Conservation (phyloP, 2,113 vertebrate genomes). For the Strix uralensis region DNA sequence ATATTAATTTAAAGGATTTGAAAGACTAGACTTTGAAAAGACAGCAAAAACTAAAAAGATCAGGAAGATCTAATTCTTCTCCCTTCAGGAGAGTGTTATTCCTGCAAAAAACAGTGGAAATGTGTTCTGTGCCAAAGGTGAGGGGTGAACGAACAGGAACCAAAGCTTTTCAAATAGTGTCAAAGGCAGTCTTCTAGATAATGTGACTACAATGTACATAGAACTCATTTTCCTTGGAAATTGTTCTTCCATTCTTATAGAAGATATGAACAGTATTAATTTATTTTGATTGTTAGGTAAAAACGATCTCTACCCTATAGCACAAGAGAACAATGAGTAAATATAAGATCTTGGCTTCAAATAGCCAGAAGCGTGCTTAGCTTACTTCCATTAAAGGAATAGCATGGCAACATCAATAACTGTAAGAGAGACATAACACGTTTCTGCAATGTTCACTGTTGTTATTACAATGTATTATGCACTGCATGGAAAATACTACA, state of each 20-base stretch:
- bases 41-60: neutral
- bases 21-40: neutral
- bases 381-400: constrained; percentile 11
- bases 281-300: neutral
- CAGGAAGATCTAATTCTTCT: neutral
- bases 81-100: neutral
- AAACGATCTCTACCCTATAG: neutral
- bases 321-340: neutral
- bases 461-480: neutral
- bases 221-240: neutral
- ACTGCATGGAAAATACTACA: neutral
- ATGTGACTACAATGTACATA: neutral
- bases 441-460: neutral
- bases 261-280: neutral
- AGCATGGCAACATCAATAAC: neutral
- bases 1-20: neutral
- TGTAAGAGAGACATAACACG: neutral
- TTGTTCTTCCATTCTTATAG: neutral
- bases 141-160: neutral
- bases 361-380: neutral
- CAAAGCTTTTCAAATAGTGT: neutral
- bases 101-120: neutral
- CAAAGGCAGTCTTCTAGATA: neutral
- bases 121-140: neutral
- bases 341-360: neutral